Conservation (phyloP, 2,113 vertebrate genomes). For the Hypanus sabinus region DNA sequence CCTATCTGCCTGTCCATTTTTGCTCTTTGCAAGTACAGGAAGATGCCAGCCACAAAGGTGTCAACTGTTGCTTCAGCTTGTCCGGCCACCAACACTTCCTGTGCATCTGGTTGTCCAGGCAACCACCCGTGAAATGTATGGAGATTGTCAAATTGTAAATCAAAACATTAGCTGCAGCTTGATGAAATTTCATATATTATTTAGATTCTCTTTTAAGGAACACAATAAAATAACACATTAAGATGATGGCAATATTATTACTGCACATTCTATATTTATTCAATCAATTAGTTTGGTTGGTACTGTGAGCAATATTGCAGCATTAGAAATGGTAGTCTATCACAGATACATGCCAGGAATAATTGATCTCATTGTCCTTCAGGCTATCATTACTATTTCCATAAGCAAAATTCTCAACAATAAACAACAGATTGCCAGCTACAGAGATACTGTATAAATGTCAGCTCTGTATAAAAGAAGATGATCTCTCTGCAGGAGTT, state of each 20-base stretch:
- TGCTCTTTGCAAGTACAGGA: no score
- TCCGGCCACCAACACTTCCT: no score
- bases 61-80: no score
- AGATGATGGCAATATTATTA: background rate
- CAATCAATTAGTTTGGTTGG: background rate
- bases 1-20: no score
- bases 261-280: background rate
- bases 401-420: background rate
- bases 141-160: background rate
- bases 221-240: background rate
- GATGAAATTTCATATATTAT: background rate
- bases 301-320: background rate
- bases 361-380: background rate
- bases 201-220: background rate
- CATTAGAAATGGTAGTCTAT: conserved; percentile 19
- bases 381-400: background rate
- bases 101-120: no score
- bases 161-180: background rate
- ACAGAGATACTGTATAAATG: background rate
- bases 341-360: background rate
- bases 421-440: conserved; percentile 3
- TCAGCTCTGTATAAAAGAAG: background rate
- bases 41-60: no score
- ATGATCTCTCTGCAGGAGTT: background rate
- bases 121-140: background rate